Conservation (phyloP, 2,888 invertebrate genomes). For the Selenia dentaria region DNA sequence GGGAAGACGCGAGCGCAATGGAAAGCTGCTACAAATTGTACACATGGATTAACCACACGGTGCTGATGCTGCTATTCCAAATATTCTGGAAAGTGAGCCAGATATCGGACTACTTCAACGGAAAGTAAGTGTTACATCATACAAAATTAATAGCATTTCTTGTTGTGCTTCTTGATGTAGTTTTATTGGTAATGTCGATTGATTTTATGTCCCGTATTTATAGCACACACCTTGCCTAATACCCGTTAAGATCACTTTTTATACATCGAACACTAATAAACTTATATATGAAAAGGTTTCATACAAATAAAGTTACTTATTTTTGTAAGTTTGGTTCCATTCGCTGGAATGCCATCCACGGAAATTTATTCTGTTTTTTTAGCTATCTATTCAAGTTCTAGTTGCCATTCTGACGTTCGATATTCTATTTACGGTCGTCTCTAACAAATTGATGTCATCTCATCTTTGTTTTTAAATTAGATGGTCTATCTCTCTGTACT, state of each 20-base stretch:
- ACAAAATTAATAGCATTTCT: not conserved
- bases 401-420: conserved; percentile 3
- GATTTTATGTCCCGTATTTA: no score
- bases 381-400: conserved; percentile 6
- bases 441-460: conserved; percentile 14
- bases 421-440: conserved; percentile 11
- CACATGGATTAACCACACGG: conserved; percentile 76
- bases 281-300: no score
- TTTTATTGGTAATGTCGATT: not conserved
- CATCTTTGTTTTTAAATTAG: conserved; percentile 12
- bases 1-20: conserved; percentile 64
- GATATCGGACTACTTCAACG: conserved; percentile 74
- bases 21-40: conserved; percentile 76
- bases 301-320: no score
- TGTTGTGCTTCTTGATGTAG: not conserved
- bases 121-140: conserved; percentile 63
- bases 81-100: conserved; percentile 81
- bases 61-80: conserved; percentile 76
- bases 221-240: no score
- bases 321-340: not conserved
- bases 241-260: no score
- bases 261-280: no score
- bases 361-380: conserved; percentile 10
- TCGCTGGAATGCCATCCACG: not conserved
- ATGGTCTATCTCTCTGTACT: not conserved